A percentile compares a stretch with the other conserved stretches of the same genome.
Conservation (phyloP, 2,888 invertebrate genomes). For the Podotricha telesiphe region DNA sequence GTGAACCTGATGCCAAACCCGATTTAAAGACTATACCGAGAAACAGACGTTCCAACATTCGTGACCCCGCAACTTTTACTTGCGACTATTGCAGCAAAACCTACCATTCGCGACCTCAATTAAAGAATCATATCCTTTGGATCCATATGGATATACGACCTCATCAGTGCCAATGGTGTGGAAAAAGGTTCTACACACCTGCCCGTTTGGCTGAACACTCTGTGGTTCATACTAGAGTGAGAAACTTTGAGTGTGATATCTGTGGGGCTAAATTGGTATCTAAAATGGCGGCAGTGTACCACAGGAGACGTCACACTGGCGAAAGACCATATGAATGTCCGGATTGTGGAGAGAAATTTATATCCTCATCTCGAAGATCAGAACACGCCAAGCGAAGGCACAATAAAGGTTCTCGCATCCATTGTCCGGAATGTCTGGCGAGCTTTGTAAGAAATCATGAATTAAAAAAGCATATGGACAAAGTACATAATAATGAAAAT, state of each 20-base stretch:
- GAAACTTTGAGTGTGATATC: conserved; percentile 80
- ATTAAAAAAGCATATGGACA: conserved; percentile 63
- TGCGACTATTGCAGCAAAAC: conserved; percentile 73
- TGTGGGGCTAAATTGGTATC: conserved; percentile 77
- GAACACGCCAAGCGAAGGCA: conserved; percentile 74
- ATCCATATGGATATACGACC: conserved; percentile 77
- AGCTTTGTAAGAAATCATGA: conserved; percentile 66
- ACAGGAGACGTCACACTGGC: conserved; percentile 74
- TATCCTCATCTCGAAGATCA: conserved; percentile 70
- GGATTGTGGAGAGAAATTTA: conserved; percentile 71
- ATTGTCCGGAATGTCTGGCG: conserved; percentile 60
- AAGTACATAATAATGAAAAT: conserved; percentile 52
- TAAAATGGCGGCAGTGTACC: conserved; percentile 76
- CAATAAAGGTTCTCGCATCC: conserved; percentile 60
- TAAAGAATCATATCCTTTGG: conserved; percentile 78
- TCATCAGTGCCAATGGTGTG: conserved; percentile 80
- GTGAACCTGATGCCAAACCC: conserved; percentile 72
- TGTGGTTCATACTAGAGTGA: conserved; percentile 78
- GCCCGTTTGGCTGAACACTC: conserved; percentile 78
- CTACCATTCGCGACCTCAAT: conserved; percentile 66
- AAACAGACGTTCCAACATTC: conserved; percentile 63
- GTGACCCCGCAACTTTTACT: conserved; percentile 69
- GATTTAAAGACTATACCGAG: conserved; percentile 56
- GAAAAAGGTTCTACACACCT: conserved; percentile 78
- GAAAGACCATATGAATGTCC: conserved; percentile 74